phyloP scores from a whole-genome alignment of 2,888 invertebrate species.

The Neoscelio sp. region DNA sequence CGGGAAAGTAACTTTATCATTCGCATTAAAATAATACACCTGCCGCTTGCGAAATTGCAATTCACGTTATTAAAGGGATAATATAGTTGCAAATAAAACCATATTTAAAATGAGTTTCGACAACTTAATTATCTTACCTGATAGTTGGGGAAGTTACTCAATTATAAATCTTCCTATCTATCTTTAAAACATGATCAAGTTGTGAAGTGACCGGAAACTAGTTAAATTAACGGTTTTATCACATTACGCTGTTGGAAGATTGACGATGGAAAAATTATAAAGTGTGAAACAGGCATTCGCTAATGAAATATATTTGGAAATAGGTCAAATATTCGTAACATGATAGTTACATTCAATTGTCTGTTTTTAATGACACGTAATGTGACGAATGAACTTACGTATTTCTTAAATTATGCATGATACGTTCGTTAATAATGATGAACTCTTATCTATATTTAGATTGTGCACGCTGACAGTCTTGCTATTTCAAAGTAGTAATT shows the following conservation, averaged over 20 bases:
- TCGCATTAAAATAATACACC: slow-evolving; percentile 7
- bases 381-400: not conserved
- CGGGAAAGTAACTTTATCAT: slow-evolving; percentile 3
- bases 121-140: slow-evolving; percentile 46
- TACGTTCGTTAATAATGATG: not conserved
- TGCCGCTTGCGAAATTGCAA: slow-evolving; percentile 7
- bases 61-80: not conserved
- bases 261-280: slow-evolving; percentile 37
- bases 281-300: slow-evolving; percentile 7
- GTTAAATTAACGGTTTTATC: slow-evolving; percentile 47
- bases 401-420: slow-evolving; percentile 20
- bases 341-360: slow-evolving; percentile 22
- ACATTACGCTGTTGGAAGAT: slow-evolving; percentile 33
- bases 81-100: slow-evolving; percentile 31
- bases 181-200: slow-evolving; percentile 54
- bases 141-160: slow-evolving; percentile 47
- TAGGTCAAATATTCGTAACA: slow-evolving; percentile 20
- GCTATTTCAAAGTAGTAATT: too few relatives aligned
- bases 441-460: too few relatives aligned
- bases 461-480: too few relatives aligned
- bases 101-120: slow-evolving; percentile 46
- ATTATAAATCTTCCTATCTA: slow-evolving; percentile 48
- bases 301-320: slow-evolving; percentile 28
- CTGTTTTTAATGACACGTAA: not conserved
- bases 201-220: slow-evolving; percentile 59